Evolutionary conservation across 2,113 vertebrate genomes (phyloP), one percentile per base, ranked within the genome.

Genomic region (Apus apus): DNA sequence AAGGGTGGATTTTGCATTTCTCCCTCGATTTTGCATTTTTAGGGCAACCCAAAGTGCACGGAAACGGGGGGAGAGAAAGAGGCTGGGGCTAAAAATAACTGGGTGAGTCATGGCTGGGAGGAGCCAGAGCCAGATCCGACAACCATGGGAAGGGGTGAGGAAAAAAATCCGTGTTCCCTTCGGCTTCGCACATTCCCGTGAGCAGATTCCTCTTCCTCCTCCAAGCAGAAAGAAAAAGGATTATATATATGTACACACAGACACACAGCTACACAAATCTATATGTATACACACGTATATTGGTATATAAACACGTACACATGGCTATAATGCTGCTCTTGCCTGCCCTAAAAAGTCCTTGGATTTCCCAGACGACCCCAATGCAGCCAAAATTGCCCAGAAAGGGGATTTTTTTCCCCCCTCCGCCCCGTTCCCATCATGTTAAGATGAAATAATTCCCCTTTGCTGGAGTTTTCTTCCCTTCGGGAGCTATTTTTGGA

Each of bases 101-200:
- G 0, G 0, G 61, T 96, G 96, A 94, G 88, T 93, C 96, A 93
- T 6, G 1, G 57, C 3, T 2, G 30, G 64, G 89, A 76, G 40
- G 57, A 7, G 25, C 2, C 0, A 0, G 73, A 67, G 82, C 36
- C 0, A 0, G 73, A 71, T 82, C 36, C 0, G 2, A 83, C 79
- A 86, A 11, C 40, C 76, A 18, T 2, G 80, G 54, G n/a, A 36
- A 60, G 48, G 32, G 30, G 13, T 2, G 11, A 5, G 65, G 38
- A 5, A 32, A 50, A 13, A 83, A 62, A n/a, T 12, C 72, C 76
- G 12, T 76, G 60, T 83, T 86, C 75, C 60, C 60, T 85, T 89
- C 0, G 0, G 57, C 50, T 58, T 66, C 38, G 0, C 62, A 13
- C 0, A 0, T 32, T 77, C 26, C 0, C 3, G n/a, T 2, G 1